Evolutionary conservation across 2,797 vertebrate species (phyloP).

Genomic region (Rhinichthys osculus): DNA sequence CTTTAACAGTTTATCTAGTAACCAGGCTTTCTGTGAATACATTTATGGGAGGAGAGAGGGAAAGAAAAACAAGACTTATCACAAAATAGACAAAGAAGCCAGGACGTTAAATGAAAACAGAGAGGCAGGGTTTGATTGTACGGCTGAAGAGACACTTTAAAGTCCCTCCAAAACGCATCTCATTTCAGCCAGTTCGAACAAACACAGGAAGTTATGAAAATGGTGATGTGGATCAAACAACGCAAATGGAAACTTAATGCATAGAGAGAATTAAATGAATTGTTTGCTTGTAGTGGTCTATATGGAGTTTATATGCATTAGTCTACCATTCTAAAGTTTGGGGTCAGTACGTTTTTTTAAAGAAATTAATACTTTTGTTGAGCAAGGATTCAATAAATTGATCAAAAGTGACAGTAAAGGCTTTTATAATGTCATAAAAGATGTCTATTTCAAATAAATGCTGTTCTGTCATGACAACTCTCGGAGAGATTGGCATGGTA

Average conservation of each 20-base stretch:
- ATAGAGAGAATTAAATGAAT: background rate
- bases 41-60: slow-evolving; percentile 7
- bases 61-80: slow-evolving; percentile 29
- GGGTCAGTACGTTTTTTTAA: background rate
- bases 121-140: slow-evolving; percentile 14
- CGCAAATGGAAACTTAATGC: background rate
- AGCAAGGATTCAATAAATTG: background rate
- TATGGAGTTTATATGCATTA: background rate
- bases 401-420: background rate
- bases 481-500: too few species aligned
- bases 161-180: background rate
- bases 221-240: background rate
- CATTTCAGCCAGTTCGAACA: slow-evolving; percentile 7
- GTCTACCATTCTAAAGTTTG: background rate
- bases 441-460: background rate
- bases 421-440: background rate
- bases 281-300: background rate
- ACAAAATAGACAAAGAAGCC: slow-evolving; percentile 25
- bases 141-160: background rate
- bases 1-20: background rate
- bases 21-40: background rate
- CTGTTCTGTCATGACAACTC: background rate
- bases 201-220: slow-evolving; percentile 34
- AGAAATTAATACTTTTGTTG: background rate
- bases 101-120: slow-evolving; percentile 12